A percentile compares a stretch with the other conserved stretches of the same genome.
phyloP scores from a whole-genome alignment of 2,888 invertebrate genomes.

The Cylloceria caligata region DNA sequence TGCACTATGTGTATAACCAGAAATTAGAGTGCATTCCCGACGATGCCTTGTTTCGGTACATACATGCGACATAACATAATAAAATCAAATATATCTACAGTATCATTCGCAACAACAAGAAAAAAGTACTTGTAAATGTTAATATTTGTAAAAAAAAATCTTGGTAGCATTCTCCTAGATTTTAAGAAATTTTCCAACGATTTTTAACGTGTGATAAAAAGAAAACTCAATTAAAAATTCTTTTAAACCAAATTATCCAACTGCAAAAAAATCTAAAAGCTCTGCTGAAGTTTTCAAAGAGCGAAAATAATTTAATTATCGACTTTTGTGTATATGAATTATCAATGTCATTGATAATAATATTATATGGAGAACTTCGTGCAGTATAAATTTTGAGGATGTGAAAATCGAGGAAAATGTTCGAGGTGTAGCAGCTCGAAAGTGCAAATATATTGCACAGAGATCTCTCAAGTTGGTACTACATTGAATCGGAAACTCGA shows the following conservation, averaged over 20 bases:
- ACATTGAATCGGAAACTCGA: neutral
- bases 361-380: neutral
- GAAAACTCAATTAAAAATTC: too few species aligned
- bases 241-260: too few species aligned
- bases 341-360: neutral
- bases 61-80: neutral
- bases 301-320: too few species aligned
- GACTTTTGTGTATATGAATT: too few species aligned
- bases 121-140: too few species aligned
- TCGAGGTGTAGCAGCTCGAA: neutral
- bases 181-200: too few species aligned
- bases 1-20: neutral
- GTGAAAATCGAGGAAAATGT: neutral
- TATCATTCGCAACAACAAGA: too few species aligned
- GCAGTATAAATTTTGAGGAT: neutral
- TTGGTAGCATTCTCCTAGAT: too few species aligned
- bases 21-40: conserved; percentile 2
- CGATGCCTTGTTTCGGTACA: neutral
- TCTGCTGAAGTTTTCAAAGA: too few species aligned
- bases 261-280: neutral
- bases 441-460: neutral
- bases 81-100: neutral
- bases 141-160: too few species aligned
- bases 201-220: too few species aligned
- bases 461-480: neutral